Base-by-base conservation (phyloP, 2,888 invertebrate genomes). In the Gandaritis pyraliata region DNA sequence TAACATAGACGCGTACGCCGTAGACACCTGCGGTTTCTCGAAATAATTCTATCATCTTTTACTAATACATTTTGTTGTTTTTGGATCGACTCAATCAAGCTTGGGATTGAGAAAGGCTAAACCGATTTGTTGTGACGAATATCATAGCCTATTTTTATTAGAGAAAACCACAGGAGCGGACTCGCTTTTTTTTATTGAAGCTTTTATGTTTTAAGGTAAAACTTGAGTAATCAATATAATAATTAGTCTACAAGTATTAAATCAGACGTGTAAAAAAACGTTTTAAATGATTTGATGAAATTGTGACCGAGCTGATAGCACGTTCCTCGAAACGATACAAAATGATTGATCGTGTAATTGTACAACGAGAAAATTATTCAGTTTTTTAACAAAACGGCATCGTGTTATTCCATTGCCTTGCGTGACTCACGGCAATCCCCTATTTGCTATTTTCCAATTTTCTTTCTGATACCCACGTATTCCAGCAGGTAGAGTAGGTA, bases 371-470 rank as follows among this genome's bases (percentile, higher is more conserved):
- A 52, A 56, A 60, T 59, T 64, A 64, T 59, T 59, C 59, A 59
- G 54, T 41, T 43, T 51, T 41, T 63, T 59, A 56, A 59, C 39
- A 59, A 64, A 64, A 56, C 45, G 52, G 64, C 56, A 49, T 56
- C 52, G 23, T 51, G 55, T 29, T 56, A 50, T 58, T 63, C 39
- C 29, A 29, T 56, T 55, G 15, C 16, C 45, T 63, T 46, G 64
- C 59, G 64, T 64, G 59, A 56, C 56, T 59, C 64, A 64, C 64
- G 64, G 56, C 58, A 64, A 59, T 59, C 29, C 18, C 30, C 56
- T 59, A 64, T 64, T 64, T 64, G 59, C 56, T 57, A 39, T 56
- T 59, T 59, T 64, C 64, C 64, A 59, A 64, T 64, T 59, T 64
- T 45, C 49, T 30, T 45, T 46, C 15, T 45, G 48, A 56, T 59